Evolutionary conservation across 1,140 invertebrate genomes (phyloP).

Genomic region (Mylabris phalerata): DNA sequence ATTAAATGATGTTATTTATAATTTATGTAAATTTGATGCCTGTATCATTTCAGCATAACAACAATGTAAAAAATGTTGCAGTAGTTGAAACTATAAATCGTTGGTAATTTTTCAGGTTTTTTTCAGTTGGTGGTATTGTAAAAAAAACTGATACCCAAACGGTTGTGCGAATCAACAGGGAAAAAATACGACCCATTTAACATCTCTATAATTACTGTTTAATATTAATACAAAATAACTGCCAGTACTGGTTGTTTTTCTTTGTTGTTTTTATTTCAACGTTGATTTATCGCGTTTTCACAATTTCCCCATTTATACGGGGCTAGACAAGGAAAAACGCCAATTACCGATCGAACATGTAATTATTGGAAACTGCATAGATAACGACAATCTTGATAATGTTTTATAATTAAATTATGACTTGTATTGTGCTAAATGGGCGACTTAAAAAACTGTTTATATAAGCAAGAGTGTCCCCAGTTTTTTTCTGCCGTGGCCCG

Average conservation of each 20-base stretch:
- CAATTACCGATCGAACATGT: too few relatives aligned
- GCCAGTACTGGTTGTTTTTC: not conserved
- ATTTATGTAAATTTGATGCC: conserved; percentile 13
- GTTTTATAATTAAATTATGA: too few relatives aligned
- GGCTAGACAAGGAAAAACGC: too few relatives aligned
- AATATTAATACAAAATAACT: conserved; percentile 13
- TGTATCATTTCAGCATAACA: too few relatives aligned
- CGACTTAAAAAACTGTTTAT: conserved; percentile 7
- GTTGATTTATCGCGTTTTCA: too few relatives aligned
- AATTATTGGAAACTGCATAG: too few relatives aligned
- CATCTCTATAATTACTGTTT: conserved; percentile 21
- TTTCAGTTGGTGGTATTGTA: conserved; percentile 9
- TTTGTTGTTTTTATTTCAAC: too few relatives aligned
- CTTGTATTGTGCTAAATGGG: conserved; percentile 5
- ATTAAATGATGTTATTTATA: conserved; percentile 19
- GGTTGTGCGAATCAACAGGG: too few relatives aligned
- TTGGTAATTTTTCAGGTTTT: conserved; percentile 25
- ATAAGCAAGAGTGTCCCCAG: conserved; percentile 7
- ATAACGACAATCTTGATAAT: too few relatives aligned
- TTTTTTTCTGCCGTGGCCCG: conserved; percentile 3
- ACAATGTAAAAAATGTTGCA: conserved; percentile 2
- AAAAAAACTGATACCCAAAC: too few relatives aligned
- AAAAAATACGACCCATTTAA: conserved; percentile 5
- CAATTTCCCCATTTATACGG: too few relatives aligned
- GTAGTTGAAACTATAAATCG: conserved; percentile 11